These are phyloP conservation scores for Patella ulyssiponensis DNA, from an alignment of 2,888 invertebrate species.

Conservation along the genomic window DNA sequence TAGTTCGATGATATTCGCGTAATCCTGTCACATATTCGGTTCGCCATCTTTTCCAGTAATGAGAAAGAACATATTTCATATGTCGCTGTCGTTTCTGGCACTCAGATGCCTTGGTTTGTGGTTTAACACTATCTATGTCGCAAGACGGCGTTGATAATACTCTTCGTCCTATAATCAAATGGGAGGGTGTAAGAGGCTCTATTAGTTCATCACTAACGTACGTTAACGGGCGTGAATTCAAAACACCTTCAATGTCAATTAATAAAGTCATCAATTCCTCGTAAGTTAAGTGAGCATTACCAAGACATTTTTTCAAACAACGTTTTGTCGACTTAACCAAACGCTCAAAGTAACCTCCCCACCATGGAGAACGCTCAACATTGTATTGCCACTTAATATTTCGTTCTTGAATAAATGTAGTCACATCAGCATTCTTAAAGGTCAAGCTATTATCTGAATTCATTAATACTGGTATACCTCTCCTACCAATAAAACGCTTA, in stretches of 20 bases:
- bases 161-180: slow-evolving; percentile 1
- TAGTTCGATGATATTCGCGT: not conserved
- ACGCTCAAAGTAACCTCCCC: slow-evolving; percentile 6
- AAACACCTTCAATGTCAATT: not conserved
- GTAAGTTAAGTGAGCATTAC: not conserved
- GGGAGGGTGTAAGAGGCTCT: not conserved
- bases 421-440: not conserved
- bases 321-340: not conserved
- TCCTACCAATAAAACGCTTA: slow-evolving; percentile 3
- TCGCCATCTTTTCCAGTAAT: not conserved
- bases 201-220: not conserved
- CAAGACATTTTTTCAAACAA: not conserved
- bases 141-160: not conserved
- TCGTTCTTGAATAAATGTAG: not conserved
- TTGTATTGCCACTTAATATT: not conserved
- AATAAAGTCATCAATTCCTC: not conserved
- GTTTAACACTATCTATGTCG: not conserved
- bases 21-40: not conserved
- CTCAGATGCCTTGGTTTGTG: not conserved
- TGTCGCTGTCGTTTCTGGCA: not conserved
- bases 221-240: not conserved
- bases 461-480: slow-evolving; percentile 3
- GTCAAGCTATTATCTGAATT: slow-evolving; percentile 1
- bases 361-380: not conserved
- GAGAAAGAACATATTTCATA: not conserved